Conservation (phyloP, 2,888 invertebrate genomes). For the Noctuana brunneofusca region DNA sequence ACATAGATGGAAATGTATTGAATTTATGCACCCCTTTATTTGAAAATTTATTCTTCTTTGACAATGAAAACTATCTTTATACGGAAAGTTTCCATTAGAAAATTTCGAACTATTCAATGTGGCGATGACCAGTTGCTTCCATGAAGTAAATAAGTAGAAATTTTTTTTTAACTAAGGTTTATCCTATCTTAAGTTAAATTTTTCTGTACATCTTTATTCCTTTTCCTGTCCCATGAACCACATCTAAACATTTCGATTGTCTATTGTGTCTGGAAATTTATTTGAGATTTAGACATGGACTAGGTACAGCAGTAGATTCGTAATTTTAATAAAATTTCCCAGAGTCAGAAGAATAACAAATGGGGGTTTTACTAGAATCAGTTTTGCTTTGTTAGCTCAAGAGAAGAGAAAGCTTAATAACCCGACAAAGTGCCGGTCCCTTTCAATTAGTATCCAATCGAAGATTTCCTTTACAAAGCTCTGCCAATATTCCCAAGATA, state of each 20-base stretch:
- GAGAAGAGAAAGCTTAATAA: neutral
- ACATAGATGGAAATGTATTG: slow-evolving; percentile 25
- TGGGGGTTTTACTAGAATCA: neutral
- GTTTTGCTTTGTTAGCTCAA: neutral
- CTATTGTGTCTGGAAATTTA: too few species aligned
- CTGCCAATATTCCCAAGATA: neutral
- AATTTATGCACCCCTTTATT: slow-evolving; percentile 20
- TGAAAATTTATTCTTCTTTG: slow-evolving; percentile 1
- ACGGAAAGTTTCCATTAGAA: neutral
- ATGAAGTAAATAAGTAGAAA: too few species aligned
- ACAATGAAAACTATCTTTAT: neutral
- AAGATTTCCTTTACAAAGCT: neutral
- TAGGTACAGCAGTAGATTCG: too few species aligned
- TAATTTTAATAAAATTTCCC: neutral
- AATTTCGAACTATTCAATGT: neutral
- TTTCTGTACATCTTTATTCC: too few species aligned
- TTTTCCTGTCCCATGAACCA: too few species aligned
- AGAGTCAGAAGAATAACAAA: neutral
- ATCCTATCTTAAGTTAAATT: too few species aligned
- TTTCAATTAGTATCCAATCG: neutral
- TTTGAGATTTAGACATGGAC: too few species aligned
- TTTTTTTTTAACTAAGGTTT: too few species aligned
- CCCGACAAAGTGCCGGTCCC: neutral
- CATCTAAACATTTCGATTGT: too few species aligned
- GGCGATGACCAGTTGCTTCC: too few species aligned